Evolutionary conservation across 2,797 vertebrate genomes (phyloP).

Genomic region (Sebastes nivosus): DNA sequence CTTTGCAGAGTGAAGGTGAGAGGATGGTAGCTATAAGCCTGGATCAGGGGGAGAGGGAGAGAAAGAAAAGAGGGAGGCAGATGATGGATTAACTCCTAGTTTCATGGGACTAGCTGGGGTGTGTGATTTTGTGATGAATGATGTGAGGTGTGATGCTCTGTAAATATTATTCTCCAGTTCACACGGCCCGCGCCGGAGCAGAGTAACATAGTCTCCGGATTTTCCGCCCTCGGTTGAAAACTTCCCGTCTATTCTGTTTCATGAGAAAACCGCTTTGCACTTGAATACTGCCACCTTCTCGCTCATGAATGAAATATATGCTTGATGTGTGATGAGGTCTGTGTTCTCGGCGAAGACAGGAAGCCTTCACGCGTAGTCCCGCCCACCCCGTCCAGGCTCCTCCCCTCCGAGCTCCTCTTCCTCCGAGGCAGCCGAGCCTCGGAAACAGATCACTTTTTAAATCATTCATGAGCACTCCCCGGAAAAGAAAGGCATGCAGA

Average conservation of each 20-base stretch:
- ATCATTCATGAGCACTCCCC: slow-evolving; percentile 80
- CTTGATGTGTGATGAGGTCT: slow-evolving; percentile 31
- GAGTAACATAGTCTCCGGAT: slow-evolving; percentile 10
- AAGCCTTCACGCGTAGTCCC: slow-evolving; percentile 30
- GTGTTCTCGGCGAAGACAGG: slow-evolving; percentile 2
- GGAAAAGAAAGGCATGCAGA: slow-evolving; percentile 75
- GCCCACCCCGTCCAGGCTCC: slow-evolving; percentile 55
- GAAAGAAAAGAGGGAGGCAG: slow-evolving; percentile 70
- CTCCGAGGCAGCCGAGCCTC: slow-evolving; percentile 53
- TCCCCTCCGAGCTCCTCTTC: slow-evolving; percentile 49
- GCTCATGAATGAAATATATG: slow-evolving; percentile 61
- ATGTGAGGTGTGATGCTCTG: slow-evolving; percentile 70
- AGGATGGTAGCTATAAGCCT: slow-evolving; percentile 74
- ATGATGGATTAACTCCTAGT: slow-evolving; percentile 83
- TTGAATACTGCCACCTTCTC: slow-evolving; percentile 1
- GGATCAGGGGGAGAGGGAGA: slow-evolving; percentile 63
- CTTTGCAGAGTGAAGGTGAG: slow-evolving; percentile 78
- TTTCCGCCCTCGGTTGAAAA: slow-evolving; percentile 29
- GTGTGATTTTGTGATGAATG: slow-evolving; percentile 80
- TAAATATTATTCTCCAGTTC: slow-evolving; percentile 78
- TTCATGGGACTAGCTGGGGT: slow-evolving; percentile 77
- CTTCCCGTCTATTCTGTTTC: slow-evolving; percentile 33
- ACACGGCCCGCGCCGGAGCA: slow-evolving; percentile 46
- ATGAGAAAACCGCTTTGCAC: slow-evolving; percentile 37
- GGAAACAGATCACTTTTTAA: slow-evolving; percentile 79